Evolutionary conservation across 2,888 invertebrate species (phyloP), one percentile per base, ranked within the genome.

Genomic region (Trisateles emortualis): DNA sequence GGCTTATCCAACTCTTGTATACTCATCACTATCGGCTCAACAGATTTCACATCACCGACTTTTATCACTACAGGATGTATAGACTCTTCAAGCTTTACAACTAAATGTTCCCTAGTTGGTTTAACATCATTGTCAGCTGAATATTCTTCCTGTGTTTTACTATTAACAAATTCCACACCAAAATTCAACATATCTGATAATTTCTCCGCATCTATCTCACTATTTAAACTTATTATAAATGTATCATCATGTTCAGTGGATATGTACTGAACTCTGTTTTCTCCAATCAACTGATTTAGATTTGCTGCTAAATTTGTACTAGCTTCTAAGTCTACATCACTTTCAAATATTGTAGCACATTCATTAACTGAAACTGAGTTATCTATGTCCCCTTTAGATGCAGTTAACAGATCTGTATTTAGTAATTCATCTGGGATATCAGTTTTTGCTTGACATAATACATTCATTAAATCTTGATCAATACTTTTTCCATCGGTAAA

Each of bases 191-290:
- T 89, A 50, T 92, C 92, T 0, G 87, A 87, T 30, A 92, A 59
- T 59, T 90, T 88, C 49, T 84, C 89, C 0, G 93, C 90, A 63
- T 92, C 93, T 35, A 92, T 92, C 68, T 87, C 90, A 67, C 89
- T 90, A 50, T 88, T 87, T 11, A 92, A 78, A 74, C 90, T 91
- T 41, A 92, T 92, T 22, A 92, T 92, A 66, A 92, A 92, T 0
- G 90, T 92, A 56, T 92, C 92, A 55, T 92, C 92, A 9, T 92
- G 86, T 52, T 92, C 92, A 0, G 92, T 92, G 1, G 90, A 91
- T 41, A 92, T 88, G 33, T 92, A 92, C 40, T 92, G 91, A 1
- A 92, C 92, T 51, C 68, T 87, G 56, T 92, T 92, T 52, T 92
- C 93, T 0, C 90, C 91, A 0, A 92, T 92, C 9, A 92, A 55